Base-by-base conservation (phyloP, 2,113 vertebrate species). In the Tinamus guttatus region DNA sequence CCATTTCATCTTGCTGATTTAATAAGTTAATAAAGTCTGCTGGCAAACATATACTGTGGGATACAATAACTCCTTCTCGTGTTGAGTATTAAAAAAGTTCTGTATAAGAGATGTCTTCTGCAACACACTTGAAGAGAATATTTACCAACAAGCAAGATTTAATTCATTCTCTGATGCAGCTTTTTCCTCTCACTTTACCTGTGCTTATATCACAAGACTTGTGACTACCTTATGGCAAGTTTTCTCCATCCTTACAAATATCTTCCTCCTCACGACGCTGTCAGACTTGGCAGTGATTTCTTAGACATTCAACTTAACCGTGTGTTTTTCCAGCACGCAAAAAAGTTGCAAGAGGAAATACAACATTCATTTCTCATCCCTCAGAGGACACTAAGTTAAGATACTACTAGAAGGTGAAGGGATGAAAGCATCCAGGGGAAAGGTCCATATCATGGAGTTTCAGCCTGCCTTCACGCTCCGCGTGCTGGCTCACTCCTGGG, bases 1-100 rank as follows among this genome's bases (percentile, higher is more conserved):
- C 88, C 92, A 87, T 89, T 96, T 92, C 56, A 94, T 97, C 95
- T 96, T 94, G 49, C 92, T 97, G 96, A 97, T 97, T 97, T 96
- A 97, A 73, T 94, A 97, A 93, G 94, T 96, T 97, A 96, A 97
- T 97, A 97, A 97, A 97, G 87, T 86, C 90, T 38, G 12, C 34
- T 93, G 56, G 87, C 89, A 95, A 97, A 93, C 79, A 87, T 93
- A 59, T 52, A 95, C 28, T 85, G 83, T 25, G 36, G 80, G 83
- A 84, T 41, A 89, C 64, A 94, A 79, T 25, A 59, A 63, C 86
- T 90, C n/a, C 70, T 93, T 85, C 71, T 81, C 74, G 75, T 60
- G 59, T 85, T 89, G 87, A 96, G 74, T 40, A 96, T 82, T 93
- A 63, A 90, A 84, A 79, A 88, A 65, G 41, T 12, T 19, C 78